Percentiles rank a stretch among this genome's conserved stretches.
Conservation (phyloP, 2,888 invertebrate genomes). For the Drosophila austrosaltans region DNA sequence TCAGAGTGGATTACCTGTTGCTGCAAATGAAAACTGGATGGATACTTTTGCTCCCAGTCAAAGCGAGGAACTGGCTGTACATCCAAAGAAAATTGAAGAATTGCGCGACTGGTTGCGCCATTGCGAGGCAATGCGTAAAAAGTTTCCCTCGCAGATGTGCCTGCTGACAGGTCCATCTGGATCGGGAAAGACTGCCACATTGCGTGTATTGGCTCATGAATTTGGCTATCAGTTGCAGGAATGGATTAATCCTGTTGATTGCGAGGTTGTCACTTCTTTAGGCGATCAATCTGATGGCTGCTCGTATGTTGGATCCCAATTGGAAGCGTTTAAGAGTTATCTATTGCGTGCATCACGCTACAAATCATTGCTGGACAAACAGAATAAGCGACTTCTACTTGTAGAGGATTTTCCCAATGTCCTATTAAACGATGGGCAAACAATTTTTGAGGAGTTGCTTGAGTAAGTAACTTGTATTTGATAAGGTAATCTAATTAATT, state of each 20-base stretch:
- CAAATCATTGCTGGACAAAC: slow-evolving; percentile 78
- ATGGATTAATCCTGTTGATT: slow-evolving; percentile 93
- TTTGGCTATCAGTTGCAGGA: slow-evolving; percentile 85
- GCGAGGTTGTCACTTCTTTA: slow-evolving; percentile 84
- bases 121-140: slow-evolving; percentile 61
- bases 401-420: slow-evolving; percentile 94
- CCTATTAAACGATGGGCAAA: slow-evolving; percentile 87
- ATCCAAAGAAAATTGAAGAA: slow-evolving; percentile 90
- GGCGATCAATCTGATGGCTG: slow-evolving; percentile 67
- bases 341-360: slow-evolving; percentile 91
- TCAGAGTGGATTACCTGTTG: background rate
- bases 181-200: slow-evolving; percentile 91
- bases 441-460: slow-evolving; percentile 87
- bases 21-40: slow-evolving; percentile 84
- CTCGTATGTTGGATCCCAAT: slow-evolving; percentile 85
- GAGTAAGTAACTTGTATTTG: slow-evolving; percentile 85
- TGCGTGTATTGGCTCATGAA: slow-evolving; percentile 87
- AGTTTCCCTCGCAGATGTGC: slow-evolving; percentile 85
- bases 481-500: no score
- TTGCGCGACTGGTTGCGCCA: slow-evolving; percentile 87
- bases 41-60: slow-evolving; percentile 86
- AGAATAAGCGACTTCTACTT: slow-evolving; percentile 86
- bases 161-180: slow-evolving; percentile 93
- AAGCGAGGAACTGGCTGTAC: slow-evolving; percentile 88
- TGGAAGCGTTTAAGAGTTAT: slow-evolving; percentile 90